Conservation (phyloP, 1,140 invertebrate species). For the Tachypleus tridentatus region DNA sequence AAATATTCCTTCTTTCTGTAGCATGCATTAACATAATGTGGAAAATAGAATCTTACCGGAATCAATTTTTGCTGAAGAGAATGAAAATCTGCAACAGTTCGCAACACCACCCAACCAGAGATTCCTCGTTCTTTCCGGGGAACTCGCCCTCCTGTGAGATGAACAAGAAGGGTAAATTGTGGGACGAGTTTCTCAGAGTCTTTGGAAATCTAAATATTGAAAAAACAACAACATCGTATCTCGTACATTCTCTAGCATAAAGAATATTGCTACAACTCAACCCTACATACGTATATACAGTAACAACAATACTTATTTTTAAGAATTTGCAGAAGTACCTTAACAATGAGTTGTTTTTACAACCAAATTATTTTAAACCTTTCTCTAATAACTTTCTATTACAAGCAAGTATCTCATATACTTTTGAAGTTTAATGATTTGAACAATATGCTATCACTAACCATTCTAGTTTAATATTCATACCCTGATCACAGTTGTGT, state of each 20-base stretch:
- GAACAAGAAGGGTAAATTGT: constrained; percentile 68
- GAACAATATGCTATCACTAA: too few species aligned
- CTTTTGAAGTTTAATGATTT: too few species aligned
- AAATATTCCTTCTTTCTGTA: too few species aligned
- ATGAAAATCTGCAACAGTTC: constrained; percentile 69
- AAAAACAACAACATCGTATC: neutral
- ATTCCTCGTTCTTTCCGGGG: constrained; percentile 4
- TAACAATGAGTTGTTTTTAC: too few species aligned
- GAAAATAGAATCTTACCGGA: constrained; percentile 25
- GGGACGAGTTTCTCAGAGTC: constrained; percentile 55
- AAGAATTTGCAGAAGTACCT: too few species aligned
- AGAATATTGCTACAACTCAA: neutral
- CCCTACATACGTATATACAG: neutral
- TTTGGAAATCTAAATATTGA: constrained; percentile 45
- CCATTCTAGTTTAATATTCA: too few species aligned
- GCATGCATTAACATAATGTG: too few species aligned
- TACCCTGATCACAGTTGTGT: too few species aligned
- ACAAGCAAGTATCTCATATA: too few species aligned
- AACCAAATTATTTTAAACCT: too few species aligned
- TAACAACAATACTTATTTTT: neutral
- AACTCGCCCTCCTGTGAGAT: constrained; percentile 48
- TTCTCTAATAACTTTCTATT: too few species aligned
- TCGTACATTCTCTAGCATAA: too few species aligned
- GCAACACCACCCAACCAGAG: constrained; percentile 24
- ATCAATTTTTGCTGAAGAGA: constrained; percentile 69